Base-by-base conservation (phyloP, 1,140 invertebrate genomes). In the Pygmarrhopalites habei region DNA sequence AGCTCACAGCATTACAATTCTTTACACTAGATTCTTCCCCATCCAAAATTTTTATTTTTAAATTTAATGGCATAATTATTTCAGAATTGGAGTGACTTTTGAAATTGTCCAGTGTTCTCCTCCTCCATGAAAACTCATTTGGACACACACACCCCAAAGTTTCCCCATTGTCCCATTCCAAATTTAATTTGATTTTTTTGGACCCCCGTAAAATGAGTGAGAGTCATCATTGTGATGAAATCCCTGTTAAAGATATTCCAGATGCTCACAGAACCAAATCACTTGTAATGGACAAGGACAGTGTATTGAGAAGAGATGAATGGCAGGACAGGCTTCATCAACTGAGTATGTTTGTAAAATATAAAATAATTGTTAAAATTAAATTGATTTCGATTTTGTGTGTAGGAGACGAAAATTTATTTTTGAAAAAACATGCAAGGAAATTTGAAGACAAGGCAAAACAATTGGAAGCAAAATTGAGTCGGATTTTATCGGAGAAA, bases 381-480 rank as follows among this genome's bases (percentile, higher is more conserved):
- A n/a, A n/a, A n/a, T n/a, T n/a, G n/a, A n/a, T n/a, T n/a, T n/a
- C n/a, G n/a, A n/a, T n/a, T n/a, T n/a, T n/a, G n/a, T n/a, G n/a
- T n/a, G n/a, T n/a, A n/a, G n/a, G n/a, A n/a, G 53, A 56, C 21
- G 53, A 56, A 28, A 56, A 56, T 21, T 4, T 56, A n/a, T 39
- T 56, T 10, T 23, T 56, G 3, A 56, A 56, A 26, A 56, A 56
- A 19, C 53, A 56, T 23, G 3, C 30, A 2, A 10, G 53, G 2
- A 56, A 56, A 23, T 23, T 12, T 23, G 53, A 56, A 21, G 53
- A 56, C 14, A 56, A 56, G 19, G 29, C 35, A 19, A 56, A 56
- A 23, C 53, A 56, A 23, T 19, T 56, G 30, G 53, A 56, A 41
- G 53, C 53, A 10, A 56, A 56, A 26, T 41, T 56, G 35, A 56